Percentiles rank a stretch among this genome's conserved stretches.
phyloP scores from a whole-genome alignment of 2,797 vertebrate species.

The Antrozous pallidus region DNA sequence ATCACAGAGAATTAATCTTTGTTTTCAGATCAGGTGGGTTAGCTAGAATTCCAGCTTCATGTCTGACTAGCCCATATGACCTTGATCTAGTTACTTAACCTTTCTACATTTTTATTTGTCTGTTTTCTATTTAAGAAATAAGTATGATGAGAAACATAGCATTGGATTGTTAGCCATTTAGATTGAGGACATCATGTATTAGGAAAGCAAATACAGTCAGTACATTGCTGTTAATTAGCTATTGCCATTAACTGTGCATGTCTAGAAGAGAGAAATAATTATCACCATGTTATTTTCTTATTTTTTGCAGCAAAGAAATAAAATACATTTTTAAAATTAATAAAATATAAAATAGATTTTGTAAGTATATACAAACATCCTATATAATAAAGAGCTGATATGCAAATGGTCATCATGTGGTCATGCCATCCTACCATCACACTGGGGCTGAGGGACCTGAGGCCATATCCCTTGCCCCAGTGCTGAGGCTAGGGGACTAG shows the following conservation, averaged over 20 bases:
- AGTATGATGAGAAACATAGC: not conserved
- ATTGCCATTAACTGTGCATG: not conserved
- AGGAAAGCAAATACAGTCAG: not conserved
- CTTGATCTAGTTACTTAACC: not conserved
- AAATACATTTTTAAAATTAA: not conserved
- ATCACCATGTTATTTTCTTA: not conserved
- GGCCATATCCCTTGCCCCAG: too few relatives aligned
- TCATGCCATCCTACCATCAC: too few relatives aligned
- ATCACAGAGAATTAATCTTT: not conserved
- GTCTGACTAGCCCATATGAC: not conserved
- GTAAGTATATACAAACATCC: not conserved
- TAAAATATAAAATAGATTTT: not conserved
- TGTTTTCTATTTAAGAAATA: not conserved
- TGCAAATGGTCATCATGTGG: too few relatives aligned
- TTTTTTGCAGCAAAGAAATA: not conserved
- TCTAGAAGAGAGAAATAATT: not conserved
- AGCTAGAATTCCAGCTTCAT: not conserved
- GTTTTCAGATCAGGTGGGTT: not conserved
- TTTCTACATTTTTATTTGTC: not conserved
- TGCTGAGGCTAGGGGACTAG: too few relatives aligned
- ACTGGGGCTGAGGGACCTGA: too few relatives aligned
- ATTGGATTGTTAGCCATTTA: not conserved
- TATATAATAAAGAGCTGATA: too few relatives aligned
- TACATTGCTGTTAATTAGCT: not conserved
- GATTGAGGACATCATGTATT: not conserved